A percentile compares a stretch with the other conserved stretches of the same genome.
These are phyloP conservation scores for Cepaea hortensis DNA, from an alignment of 2,888 invertebrate species.

Conservation along the genomic window DNA sequence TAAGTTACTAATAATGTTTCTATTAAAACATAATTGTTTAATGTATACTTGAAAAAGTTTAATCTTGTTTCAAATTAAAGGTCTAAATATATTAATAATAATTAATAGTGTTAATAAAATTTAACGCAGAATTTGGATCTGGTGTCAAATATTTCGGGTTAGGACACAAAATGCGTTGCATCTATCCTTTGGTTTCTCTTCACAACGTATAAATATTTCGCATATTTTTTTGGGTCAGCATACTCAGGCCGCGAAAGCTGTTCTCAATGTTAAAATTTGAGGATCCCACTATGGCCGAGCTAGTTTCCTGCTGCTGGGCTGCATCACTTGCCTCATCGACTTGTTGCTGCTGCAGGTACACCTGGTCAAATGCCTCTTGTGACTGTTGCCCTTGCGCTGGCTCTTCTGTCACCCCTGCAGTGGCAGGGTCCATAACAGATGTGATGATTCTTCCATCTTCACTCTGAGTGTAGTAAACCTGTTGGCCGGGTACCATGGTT, in stretches of 20 bases:
- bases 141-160: too few relatives aligned
- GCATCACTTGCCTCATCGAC: neutral
- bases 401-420: slow-evolving; percentile 37
- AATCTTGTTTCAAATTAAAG: too few relatives aligned
- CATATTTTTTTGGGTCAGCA: slow-evolving; percentile 31
- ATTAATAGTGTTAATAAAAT: too few relatives aligned
- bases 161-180: too few relatives aligned
- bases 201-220: too few relatives aligned
- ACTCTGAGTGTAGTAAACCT: slow-evolving; percentile 49
- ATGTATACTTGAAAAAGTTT: too few relatives aligned
- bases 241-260: slow-evolving; percentile 46
- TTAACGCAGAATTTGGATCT: too few relatives aligned
- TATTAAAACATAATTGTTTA: too few relatives aligned
- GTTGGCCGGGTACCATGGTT: slow-evolving; percentile 49
- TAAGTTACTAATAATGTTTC: too few relatives aligned
- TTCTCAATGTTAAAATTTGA: slow-evolving; percentile 40
- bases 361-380: slow-evolving; percentile 19
- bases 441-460: slow-evolving; percentile 49
- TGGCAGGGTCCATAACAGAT: slow-evolving; percentile 49
- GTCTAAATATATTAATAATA: too few relatives aligned
- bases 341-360: slow-evolving; percentile 21
- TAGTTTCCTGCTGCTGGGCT: slow-evolving; percentile 1
- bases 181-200: too few relatives aligned
- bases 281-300: neutral
- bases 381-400: slow-evolving; percentile 11